Percentiles rank a stretch among this genome's conserved stretches.
phyloP scores from a whole-genome alignment of 1,140 invertebrate species.

The Zaprionus ghesquierei region DNA sequence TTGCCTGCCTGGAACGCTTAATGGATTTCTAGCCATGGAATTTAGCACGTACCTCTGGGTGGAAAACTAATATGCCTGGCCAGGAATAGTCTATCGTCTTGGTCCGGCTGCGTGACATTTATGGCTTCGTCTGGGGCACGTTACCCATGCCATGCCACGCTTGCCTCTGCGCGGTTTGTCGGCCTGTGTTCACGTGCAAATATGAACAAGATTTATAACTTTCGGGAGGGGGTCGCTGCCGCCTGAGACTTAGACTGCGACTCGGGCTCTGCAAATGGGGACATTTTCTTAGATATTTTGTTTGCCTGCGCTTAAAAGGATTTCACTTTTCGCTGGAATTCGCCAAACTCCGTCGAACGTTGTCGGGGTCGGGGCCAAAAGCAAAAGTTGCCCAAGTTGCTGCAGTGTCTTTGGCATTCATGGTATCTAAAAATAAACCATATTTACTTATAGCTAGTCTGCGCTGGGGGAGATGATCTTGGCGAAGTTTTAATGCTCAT shows the following conservation, averaged over 20 bases:
- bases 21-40: conserved; percentile 74
- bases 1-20: conserved; percentile 43
- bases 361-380: conserved; percentile 37
- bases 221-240: conserved; percentile 38
- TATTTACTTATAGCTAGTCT: background rate
- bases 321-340: conserved; percentile 74
- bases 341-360: background rate
- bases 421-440: conserved; percentile 70
- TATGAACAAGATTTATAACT: conserved; percentile 80
- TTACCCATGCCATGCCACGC: background rate
- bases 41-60: conserved; percentile 68
- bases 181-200: conserved; percentile 68
- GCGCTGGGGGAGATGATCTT: conserved; percentile 52
- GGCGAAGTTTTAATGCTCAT: conserved; percentile 50
- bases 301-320: conserved; percentile 73
- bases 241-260: background rate
- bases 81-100: conserved; percentile 1
- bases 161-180: conserved; percentile 11
- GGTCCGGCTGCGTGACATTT: conserved; percentile 63
- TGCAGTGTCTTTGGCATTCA: too few species aligned
- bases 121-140: conserved; percentile 63
- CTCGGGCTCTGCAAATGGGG: conserved; percentile 23
- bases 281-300: conserved; percentile 77
- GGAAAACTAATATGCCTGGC: conserved; percentile 73
- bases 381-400: conserved; percentile 58